These are phyloP conservation scores for Agrotis puta DNA, from an alignment of 2,888 invertebrate species.

Conservation along the genomic window DNA sequence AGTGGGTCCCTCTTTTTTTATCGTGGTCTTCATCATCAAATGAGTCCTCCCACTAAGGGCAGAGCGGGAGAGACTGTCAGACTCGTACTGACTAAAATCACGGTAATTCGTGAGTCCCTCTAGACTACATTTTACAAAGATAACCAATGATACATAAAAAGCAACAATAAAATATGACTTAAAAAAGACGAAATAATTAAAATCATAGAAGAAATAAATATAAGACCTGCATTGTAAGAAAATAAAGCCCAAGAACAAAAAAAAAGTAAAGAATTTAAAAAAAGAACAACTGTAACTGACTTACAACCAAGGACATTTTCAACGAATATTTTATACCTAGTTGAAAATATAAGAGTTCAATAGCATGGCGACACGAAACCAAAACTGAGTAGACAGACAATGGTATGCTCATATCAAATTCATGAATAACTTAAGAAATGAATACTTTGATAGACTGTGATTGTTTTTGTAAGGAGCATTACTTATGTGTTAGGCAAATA, in stretches of 20 bases:
- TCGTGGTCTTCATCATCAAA: no score
- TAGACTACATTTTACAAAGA: no score
- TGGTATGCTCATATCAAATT: constrained; percentile 27
- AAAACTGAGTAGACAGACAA: constrained; percentile 28
- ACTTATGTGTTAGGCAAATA: neutral
- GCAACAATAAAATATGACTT: neutral
- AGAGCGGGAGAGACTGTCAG: no score
- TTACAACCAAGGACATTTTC: constrained; percentile 22
- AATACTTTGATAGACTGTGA: neutral
- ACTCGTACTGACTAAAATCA: no score
- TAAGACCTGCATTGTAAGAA: neutral
- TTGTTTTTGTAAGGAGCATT: constrained; percentile 16
- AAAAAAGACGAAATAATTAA: neutral
- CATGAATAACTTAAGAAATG: constrained; percentile 41
- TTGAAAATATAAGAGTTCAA: constrained; percentile 1
- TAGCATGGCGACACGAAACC: constrained; percentile 24
- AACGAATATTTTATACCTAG: neutral
- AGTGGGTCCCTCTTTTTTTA: no score
- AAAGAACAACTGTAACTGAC: neutral
- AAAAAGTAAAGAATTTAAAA: neutral
- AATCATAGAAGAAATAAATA: neutral
- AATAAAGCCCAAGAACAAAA: neutral
- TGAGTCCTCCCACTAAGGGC: no score
- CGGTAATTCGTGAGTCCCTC: no score
- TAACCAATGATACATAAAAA: no score